phyloP scores from a whole-genome alignment of 2,797 vertebrate genomes.

The Taeniopygia guttata region DNA sequence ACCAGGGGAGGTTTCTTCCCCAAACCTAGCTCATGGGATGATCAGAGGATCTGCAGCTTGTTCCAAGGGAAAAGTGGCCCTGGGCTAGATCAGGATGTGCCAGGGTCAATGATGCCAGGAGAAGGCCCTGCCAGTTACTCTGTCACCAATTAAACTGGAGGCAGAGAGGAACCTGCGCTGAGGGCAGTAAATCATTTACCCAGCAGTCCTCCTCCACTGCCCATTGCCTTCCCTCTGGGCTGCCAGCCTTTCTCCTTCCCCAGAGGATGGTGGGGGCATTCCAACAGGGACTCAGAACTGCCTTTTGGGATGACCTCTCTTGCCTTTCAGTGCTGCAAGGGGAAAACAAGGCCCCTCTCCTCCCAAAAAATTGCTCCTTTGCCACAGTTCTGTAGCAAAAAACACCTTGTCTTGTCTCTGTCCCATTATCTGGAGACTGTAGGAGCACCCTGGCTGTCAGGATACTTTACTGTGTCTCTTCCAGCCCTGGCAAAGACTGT shows the following conservation, averaged over 20 bases:
- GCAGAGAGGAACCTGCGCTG: fast-evolving
- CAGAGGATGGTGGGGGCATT: neutral
- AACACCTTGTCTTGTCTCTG: neutral
- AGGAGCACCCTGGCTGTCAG: neutral
- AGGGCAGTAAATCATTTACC: slow-evolving; percentile 23
- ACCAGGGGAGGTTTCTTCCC: neutral
- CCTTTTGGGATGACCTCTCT: neutral
- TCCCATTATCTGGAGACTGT: neutral
- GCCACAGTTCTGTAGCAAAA: neutral
- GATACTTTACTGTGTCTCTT: neutral
- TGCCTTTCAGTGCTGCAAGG: neutral
- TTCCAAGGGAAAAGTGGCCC: neutral
- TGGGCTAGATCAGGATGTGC: neutral
- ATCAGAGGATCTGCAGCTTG: neutral
- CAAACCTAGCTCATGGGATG: neutral
- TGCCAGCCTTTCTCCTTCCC: neutral
- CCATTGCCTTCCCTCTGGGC: neutral
- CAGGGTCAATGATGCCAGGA: neutral
- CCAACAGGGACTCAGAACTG: neutral
- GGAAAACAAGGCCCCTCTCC: fast-evolving
- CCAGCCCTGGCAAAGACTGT: neutral
- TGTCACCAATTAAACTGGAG: slow-evolving; percentile 34
- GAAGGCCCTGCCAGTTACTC: neutral
- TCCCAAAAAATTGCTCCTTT: neutral
- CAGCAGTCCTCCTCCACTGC: neutral